Percentiles rank a stretch among this genome's conserved stretches.
phyloP scores from a whole-genome alignment of 1,140 invertebrate genomes.

The Asobara japonica region DNA sequence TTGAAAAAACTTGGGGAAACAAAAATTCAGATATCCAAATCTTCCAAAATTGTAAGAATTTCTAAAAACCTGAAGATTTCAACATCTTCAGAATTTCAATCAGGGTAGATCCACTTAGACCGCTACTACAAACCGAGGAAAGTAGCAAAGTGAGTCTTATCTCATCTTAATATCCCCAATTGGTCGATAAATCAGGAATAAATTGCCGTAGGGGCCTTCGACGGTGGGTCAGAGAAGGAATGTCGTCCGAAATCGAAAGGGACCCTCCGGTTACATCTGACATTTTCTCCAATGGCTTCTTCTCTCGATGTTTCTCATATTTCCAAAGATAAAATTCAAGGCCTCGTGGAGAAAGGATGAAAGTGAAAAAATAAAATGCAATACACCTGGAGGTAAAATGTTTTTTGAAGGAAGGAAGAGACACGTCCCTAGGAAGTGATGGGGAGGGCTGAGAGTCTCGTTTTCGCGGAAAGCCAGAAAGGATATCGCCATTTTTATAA shows the following conservation, averaged over 20 bases:
- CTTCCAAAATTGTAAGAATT: no score
- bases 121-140: conserved; percentile 5
- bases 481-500: no score
- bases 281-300: conserved; percentile 28
- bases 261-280: conserved; percentile 25
- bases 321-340: background rate
- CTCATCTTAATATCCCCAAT: background rate
- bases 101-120: background rate
- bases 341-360: conserved; percentile 2
- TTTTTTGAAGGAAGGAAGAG: background rate
- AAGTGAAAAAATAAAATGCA: background rate
- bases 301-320: background rate
- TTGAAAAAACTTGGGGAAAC: no score
- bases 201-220: background rate
- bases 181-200: conserved; percentile 26
- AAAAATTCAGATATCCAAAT: no score
- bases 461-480: background rate
- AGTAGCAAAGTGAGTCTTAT: background rate
- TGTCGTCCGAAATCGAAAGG: conserved; percentile 34
- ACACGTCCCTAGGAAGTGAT: no score
- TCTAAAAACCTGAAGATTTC: no score
- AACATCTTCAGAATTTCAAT: background rate
- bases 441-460: no score
- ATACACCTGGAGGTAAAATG: background rate
- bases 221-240: conserved; percentile 9